Percentiles rank a stretch among this genome's conserved stretches.
Conservation (phyloP, 2,888 invertebrate genomes). For the Morpho deidamia region DNA sequence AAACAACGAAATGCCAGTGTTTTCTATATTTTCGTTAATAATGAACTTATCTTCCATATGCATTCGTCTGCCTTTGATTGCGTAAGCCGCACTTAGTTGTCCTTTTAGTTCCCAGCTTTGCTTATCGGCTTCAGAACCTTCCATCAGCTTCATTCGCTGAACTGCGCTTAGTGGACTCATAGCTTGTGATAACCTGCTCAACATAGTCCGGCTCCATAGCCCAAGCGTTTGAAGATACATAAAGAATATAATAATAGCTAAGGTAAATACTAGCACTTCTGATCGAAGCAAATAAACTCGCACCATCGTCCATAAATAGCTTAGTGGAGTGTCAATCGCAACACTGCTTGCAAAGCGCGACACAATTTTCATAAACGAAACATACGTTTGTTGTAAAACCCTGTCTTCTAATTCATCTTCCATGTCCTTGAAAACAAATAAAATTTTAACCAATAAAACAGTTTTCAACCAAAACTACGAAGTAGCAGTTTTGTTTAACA, state of each 20-base stretch:
- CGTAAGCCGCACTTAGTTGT: conserved; percentile 89
- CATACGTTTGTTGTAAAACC: conserved; percentile 91
- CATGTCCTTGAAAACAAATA: conserved; percentile 74
- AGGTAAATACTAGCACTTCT: conserved; percentile 86
- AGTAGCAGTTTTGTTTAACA: neutral
- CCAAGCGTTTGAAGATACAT: conserved; percentile 91
- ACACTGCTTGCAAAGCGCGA: conserved; percentile 89
- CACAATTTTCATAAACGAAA: conserved; percentile 91
- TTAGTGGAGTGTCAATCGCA: conserved; percentile 85
- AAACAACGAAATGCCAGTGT: conserved; percentile 91
- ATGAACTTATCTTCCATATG: conserved; percentile 98
- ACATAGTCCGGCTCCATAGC: conserved; percentile 86
- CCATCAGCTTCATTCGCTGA: conserved; percentile 76
- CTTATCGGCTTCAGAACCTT: conserved; percentile 73
- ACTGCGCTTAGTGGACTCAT: conserved; percentile 81
- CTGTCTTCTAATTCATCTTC: conserved; percentile 95
- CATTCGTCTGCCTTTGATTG: conserved; percentile 92
- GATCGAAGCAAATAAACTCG: conserved; percentile 88
- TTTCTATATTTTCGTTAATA: conserved; percentile 90
- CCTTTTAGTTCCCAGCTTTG: conserved; percentile 88
- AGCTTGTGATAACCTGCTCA: conserved; percentile 84
- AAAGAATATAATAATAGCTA: conserved; percentile 83
- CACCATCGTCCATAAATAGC: conserved; percentile 88
- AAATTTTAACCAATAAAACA: conserved; percentile 7
- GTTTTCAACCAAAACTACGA: neutral